Evolutionary conservation across 92 coral and sea anemone genomes (phyloP).

Genomic region (Pocillopora meandrina): DNA sequence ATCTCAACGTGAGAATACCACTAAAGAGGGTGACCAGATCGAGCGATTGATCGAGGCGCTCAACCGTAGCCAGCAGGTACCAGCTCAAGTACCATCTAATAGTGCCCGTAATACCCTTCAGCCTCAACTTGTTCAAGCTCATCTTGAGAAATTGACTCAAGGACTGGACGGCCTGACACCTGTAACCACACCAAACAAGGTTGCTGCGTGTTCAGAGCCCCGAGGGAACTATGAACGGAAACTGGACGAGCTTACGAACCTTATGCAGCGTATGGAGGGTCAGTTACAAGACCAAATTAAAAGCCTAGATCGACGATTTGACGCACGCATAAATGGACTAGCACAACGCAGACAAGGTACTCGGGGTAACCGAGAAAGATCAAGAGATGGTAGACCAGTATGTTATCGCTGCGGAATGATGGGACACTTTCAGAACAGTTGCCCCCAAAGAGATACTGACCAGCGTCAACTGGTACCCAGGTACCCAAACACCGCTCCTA

Average conservation of each 20-base stretch:
- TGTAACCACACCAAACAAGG: too few species aligned
- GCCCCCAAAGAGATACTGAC: background rate
- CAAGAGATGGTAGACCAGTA: background rate
- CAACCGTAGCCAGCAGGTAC: background rate
- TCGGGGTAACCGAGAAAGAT: background rate
- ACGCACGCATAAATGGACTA: background rate
- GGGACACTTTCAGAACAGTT: background rate
- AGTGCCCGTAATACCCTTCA: too few species aligned
- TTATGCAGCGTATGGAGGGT: too few species aligned
- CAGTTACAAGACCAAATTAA: background rate
- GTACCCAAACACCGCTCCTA: too few species aligned
- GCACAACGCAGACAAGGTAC: background rate
- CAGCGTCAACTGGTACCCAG: too few species aligned
- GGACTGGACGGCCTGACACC: too few species aligned
- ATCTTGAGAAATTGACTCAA: too few species aligned
- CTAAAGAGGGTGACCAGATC: background rate
- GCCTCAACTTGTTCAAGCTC: too few species aligned
- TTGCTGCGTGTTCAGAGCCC: too few species aligned
- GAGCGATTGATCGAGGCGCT: background rate
- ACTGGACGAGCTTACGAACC: too few species aligned
- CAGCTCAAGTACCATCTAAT: background rate
- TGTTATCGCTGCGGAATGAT: background rate
- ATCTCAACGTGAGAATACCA: background rate
- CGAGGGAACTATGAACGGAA: too few species aligned
- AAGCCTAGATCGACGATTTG: background rate